Evolutionary conservation across 2,888 invertebrate genomes (phyloP).

Genomic region (Lamproptera curius): DNA sequence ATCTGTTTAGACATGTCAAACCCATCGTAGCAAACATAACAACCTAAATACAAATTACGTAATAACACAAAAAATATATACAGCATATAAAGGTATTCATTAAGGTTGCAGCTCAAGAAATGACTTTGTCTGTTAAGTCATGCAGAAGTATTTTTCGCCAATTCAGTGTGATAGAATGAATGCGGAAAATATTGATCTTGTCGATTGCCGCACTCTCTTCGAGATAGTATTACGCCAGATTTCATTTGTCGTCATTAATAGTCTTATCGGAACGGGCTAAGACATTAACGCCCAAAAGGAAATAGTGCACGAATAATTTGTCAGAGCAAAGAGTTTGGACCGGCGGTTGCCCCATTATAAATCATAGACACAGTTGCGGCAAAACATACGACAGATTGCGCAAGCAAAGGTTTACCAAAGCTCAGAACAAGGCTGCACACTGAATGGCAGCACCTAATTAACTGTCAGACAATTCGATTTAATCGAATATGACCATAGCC

Average conservation of each 20-base stretch:
- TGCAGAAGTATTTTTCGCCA: too few species aligned
- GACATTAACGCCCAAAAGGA: conserved; percentile 32
- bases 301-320: conserved; percentile 64
- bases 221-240: too few species aligned
- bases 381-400: conserved; percentile 61
- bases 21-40: too few species aligned
- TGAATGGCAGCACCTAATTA: conserved; percentile 71
- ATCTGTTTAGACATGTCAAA: too few species aligned
- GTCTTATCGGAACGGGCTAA: conserved; percentile 6
- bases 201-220: too few species aligned
- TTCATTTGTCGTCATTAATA: neutral
- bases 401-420: conserved; percentile 55
- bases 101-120: too few species aligned
- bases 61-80: too few species aligned
- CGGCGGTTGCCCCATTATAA: conserved; percentile 49
- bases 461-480: conserved; percentile 69
- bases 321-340: conserved; percentile 66
- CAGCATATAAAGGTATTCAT: too few species aligned
- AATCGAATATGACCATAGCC: conserved; percentile 36
- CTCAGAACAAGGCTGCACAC: conserved; percentile 47
- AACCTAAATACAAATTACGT: too few species aligned
- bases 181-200: too few species aligned
- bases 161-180: too few species aligned
- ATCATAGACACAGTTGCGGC: conserved; percentile 57
- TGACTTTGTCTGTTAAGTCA: too few species aligned